Evolutionary conservation across 2,888 invertebrate species (phyloP).

Genomic region (Luperina testacea): DNA sequence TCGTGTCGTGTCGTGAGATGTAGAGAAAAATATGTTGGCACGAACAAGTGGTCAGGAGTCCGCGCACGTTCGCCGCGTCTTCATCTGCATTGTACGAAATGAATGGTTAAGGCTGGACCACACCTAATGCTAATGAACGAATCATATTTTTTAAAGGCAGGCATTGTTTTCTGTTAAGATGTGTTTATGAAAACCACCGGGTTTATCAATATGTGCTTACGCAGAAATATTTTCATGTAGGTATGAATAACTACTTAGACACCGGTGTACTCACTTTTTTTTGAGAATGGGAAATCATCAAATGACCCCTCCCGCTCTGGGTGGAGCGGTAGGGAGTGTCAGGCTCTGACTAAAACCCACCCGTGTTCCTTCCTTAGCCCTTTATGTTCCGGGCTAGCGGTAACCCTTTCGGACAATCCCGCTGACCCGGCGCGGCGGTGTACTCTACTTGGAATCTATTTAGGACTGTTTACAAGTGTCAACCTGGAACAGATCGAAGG

Average conservation of each 20-base stretch:
- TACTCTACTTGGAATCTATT: not conserved
- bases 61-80: conserved; percentile 74
- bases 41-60: conserved; percentile 70
- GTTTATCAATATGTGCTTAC: not conserved
- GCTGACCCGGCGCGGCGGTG: not conserved
- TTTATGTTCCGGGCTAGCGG: too few species aligned
- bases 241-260: not conserved
- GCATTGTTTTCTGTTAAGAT: conserved; percentile 2
- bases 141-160: not conserved
- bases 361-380: too few species aligned
- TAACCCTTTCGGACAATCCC: too few species aligned
- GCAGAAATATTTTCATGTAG: too few species aligned
- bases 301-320: too few species aligned
- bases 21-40: conserved; percentile 74
- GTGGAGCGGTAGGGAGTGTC: too few species aligned
- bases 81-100: conserved; percentile 70
- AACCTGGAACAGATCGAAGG: not conserved
- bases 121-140: conserved; percentile 25
- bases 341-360: too few species aligned
- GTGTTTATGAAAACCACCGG: not conserved
- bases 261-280: too few species aligned
- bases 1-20: conserved; percentile 70
- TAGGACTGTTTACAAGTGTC: not conserved
- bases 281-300: too few species aligned
- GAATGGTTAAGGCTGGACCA: conserved; percentile 36